These are phyloP conservation scores for Spilosoma lubricipeda DNA, from an alignment of 2,888 invertebrate species.

Conservation along the genomic window DNA sequence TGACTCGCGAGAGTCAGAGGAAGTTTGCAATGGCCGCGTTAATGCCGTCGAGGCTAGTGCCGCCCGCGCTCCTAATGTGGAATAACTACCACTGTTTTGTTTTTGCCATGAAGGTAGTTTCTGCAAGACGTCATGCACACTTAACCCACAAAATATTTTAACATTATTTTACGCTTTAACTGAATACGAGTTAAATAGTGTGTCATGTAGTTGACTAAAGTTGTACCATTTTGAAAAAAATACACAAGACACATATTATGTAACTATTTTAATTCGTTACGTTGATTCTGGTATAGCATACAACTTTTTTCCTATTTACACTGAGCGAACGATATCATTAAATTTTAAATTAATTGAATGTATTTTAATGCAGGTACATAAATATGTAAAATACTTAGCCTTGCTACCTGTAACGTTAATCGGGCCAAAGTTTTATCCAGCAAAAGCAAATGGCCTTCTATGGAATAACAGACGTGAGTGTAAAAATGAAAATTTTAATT, in stretches of 20 bases:
- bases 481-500: background rate
- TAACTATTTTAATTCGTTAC: background rate
- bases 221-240: too few relatives aligned
- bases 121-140: constrained; percentile 16
- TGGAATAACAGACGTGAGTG: too few relatives aligned
- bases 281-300: background rate
- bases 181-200: background rate
- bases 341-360: too few relatives aligned
- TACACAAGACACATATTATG: too few relatives aligned
- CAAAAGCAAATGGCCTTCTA: too few relatives aligned
- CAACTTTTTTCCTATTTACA: too few relatives aligned
- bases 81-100: constrained; percentile 65
- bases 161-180: background rate
- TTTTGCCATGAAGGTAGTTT: constrained; percentile 55
- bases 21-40: constrained; percentile 72
- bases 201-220: too few relatives aligned
- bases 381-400: too few relatives aligned
- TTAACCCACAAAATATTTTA: background rate
- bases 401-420: too few relatives aligned
- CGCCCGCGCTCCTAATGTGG: constrained; percentile 61
- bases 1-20: constrained; percentile 60
- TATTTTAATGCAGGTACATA: too few relatives aligned
- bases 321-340: too few relatives aligned
- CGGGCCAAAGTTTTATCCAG: too few relatives aligned
- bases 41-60: constrained; percentile 55